Conservation (phyloP, 2,888 invertebrate genomes). For the Embidobia sp. region DNA sequence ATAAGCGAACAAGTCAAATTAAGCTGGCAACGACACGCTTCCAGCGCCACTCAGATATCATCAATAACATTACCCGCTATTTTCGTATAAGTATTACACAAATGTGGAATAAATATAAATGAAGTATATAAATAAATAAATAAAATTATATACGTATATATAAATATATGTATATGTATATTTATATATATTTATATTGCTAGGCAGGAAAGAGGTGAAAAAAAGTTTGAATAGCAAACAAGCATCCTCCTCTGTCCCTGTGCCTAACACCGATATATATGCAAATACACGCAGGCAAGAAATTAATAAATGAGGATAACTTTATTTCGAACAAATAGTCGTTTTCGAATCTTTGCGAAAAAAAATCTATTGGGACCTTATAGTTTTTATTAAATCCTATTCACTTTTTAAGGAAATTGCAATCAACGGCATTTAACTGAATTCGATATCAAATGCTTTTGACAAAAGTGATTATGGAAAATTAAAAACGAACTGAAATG, state of each 20-base stretch:
- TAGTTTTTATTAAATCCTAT: too few species aligned
- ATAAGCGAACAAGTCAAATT: neutral
- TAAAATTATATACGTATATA: conserved; percentile 5
- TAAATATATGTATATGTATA: too few species aligned
- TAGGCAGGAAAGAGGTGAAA: conserved; percentile 53
- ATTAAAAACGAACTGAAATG: too few species aligned
- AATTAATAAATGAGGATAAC: too few species aligned
- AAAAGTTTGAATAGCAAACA: conserved; percentile 19
- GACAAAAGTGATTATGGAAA: too few species aligned
- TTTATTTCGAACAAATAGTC: too few species aligned
- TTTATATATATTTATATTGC: conserved; percentile 23
- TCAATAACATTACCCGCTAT: conserved; percentile 46
- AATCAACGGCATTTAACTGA: too few species aligned
- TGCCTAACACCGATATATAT: conserved; percentile 9
- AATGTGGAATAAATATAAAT: too few species aligned
- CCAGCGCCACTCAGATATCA: conserved; percentile 28
- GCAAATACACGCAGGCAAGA: neutral
- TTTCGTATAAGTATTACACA: conserved; percentile 44
- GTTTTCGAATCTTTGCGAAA: too few species aligned
- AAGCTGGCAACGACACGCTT: neutral
- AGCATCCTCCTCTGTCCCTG: conserved; percentile 2
- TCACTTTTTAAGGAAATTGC: too few species aligned
- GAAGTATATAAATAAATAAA: conserved; percentile 12
- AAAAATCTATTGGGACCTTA: too few species aligned
- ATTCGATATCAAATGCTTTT: too few species aligned